Percentiles rank a stretch among this genome's conserved stretches.
These are phyloP conservation scores for Rhimphoctona megacephalus DNA, from an alignment of 2,888 invertebrate genomes.

Conservation along the genomic window DNA sequence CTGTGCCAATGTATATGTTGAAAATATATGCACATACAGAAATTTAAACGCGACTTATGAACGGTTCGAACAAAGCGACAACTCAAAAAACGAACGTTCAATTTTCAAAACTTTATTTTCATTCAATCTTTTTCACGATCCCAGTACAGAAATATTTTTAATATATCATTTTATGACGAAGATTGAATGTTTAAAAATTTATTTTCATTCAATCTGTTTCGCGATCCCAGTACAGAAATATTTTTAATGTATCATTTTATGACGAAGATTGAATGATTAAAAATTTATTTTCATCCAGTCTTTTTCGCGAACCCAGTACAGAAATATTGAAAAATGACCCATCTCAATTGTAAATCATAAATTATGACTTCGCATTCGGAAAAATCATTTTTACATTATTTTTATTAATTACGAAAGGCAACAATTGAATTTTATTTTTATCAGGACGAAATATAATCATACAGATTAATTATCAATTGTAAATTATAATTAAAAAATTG, in stretches of 20 bases:
- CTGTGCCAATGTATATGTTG: constrained; percentile 8
- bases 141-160: not conserved
- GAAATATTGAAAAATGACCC: too few relatives aligned
- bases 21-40: not conserved
- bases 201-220: not conserved
- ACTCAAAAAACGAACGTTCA: not conserved
- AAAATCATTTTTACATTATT: too few relatives aligned
- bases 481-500: too few relatives aligned
- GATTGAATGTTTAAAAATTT: not conserved
- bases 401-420: too few relatives aligned
- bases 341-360: too few relatives aligned
- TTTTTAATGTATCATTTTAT: too few relatives aligned
- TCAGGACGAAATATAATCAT: too few relatives aligned
- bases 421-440: too few relatives aligned
- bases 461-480: too few relatives aligned
- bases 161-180: not conserved
- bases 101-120: not conserved
- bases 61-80: not conserved
- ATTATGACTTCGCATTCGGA: too few relatives aligned
- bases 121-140: not conserved
- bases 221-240: not conserved
- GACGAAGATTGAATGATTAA: not conserved
- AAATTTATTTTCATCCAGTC: not conserved
- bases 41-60: not conserved
- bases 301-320: not conserved